These are phyloP conservation scores for Poecile montanus DNA, from an alignment of 2,797 vertebrate species.

Conservation along the genomic window DNA sequence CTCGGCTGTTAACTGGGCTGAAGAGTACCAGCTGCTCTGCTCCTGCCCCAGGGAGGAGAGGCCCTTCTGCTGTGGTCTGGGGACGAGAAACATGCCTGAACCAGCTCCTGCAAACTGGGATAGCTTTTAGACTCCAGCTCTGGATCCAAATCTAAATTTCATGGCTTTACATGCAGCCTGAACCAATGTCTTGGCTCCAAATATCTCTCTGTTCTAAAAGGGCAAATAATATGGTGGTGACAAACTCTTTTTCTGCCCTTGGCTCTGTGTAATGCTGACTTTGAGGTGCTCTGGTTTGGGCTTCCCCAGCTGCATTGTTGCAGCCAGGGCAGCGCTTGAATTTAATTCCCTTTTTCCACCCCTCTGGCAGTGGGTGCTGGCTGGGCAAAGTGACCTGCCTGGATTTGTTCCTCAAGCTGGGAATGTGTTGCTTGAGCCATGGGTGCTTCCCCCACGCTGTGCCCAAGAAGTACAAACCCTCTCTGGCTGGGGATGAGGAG, in stretches of 20 bases:
- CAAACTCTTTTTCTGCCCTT: not conserved
- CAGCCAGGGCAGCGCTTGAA: not conserved
- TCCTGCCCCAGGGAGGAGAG: conserved; percentile 51
- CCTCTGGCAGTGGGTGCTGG: not conserved
- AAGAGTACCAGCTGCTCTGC: conserved; percentile 67
- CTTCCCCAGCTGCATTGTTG: not conserved
- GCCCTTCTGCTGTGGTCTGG: conserved; percentile 58
- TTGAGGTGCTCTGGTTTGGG: not conserved
- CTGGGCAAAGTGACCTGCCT: not conserved
- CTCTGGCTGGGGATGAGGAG: not conserved
- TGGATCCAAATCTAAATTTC: conserved; percentile 40
- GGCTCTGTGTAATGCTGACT: not conserved
- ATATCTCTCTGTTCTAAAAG: not conserved
- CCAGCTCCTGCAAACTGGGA: not conserved
- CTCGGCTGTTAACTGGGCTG: conserved; percentile 54
- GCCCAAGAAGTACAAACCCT: not conserved
- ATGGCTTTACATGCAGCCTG: conserved; percentile 23
- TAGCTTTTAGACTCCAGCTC: conserved; percentile 18
- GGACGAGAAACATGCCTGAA: conserved; percentile 23
- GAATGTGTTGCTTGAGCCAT: rapidly evolving
- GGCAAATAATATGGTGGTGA: not conserved
- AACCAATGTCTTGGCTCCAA: not conserved
- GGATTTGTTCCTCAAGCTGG: not conserved
- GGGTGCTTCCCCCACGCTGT: not conserved
- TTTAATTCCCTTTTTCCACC: not conserved